Base-by-base conservation (phyloP, 1,140 invertebrate species). In the Wiebesia pumilae region DNA sequence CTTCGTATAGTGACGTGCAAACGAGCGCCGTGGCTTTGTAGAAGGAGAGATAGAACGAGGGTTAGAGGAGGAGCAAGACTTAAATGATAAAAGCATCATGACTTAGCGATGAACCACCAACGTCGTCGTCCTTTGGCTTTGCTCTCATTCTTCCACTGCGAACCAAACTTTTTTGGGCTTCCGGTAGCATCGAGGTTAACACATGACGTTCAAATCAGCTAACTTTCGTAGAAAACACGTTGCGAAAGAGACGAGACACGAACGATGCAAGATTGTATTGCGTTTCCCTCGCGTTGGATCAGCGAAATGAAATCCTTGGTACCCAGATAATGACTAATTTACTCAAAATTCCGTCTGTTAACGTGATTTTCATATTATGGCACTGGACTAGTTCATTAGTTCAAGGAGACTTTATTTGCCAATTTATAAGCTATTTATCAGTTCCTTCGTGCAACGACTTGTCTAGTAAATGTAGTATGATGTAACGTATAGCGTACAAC, bases 1-100 rank as follows among this genome's bases (percentile, higher is more conserved):
- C 65, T 21, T 43, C 21, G 12, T 58, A 14, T 19, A 40, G 24
- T 65, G 30, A 65, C 58, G 54, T 47, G 58, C 47, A 71, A 85
- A 58, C 47, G 65, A 71, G 78, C 33, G 51, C 54, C 27, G 77
- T 24, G 83, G 38, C 40, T n/a, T 43, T 35, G 58, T 43, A 62
- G 33, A n/a, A 81, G 58, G n/a, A 35, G 80, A 30, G 58, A 35
- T n/a, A 33, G 62, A 43, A 9, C 30, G 43, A 73, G 69, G 30
- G 35, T 38, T 30, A 67, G 73, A 58, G 27, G 54, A 30, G 54
- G 30, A 30, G 73, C 47, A 79, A 88, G 89, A 89, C 88, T 88
- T 88, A 88, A 88, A 83, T 90, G 91, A 92, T 92, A 92, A 93
- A 93, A 93, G 92, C 92, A 91, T 93, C 92, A 90, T 93, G 92